phyloP scores from a whole-genome alignment of 2,113 vertebrate genomes.

The Dasyprocta punctata region DNA sequence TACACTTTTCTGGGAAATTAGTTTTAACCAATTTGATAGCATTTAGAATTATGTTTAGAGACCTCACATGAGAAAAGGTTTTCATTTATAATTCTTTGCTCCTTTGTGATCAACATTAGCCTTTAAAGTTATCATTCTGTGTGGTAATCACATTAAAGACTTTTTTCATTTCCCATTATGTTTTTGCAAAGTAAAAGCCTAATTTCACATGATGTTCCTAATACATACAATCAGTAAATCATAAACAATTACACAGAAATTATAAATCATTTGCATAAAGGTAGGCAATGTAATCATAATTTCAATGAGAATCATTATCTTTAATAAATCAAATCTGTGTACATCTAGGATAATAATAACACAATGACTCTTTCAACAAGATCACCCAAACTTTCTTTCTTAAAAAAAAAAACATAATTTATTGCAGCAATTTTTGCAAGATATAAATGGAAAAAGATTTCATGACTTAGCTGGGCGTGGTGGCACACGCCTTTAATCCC shows the following conservation, averaged over 20 bases:
- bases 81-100: background rate
- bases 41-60: conserved; percentile 42
- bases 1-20: conserved; percentile 45
- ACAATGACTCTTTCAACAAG: background rate
- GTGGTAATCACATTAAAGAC: background rate
- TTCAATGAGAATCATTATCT: background rate
- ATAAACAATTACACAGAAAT: background rate
- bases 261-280: background rate
- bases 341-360: background rate
- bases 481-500: too few species aligned
- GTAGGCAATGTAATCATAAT: background rate
- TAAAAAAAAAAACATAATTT: conserved; percentile 34
- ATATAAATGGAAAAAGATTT: background rate
- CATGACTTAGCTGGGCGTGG: too few species aligned
- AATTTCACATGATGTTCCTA: background rate
- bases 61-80: background rate
- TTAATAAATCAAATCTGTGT: background rate
- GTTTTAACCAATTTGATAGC: conserved; percentile 21
- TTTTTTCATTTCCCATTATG: background rate
- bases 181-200: background rate
- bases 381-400: background rate
- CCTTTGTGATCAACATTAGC: background rate
- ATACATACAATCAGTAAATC: background rate
- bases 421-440: too few species aligned
- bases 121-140: background rate